Evolutionary conservation across 1,140 invertebrate genomes (phyloP).

Genomic region (Limonius californicus): DNA sequence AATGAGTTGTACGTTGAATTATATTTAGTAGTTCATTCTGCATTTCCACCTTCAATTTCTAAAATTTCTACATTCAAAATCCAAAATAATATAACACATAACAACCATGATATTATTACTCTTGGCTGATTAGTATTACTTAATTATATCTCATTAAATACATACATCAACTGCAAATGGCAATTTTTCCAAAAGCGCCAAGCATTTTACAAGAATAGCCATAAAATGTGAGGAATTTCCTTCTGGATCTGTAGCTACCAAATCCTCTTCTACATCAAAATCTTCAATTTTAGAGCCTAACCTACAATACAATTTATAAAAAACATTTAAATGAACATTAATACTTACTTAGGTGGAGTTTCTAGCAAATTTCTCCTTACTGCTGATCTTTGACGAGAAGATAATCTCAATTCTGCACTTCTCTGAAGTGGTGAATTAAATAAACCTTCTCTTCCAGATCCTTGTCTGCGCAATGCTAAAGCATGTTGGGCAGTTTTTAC

Average conservation of each 20-base stretch:
- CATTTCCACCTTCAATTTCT: slow-evolving; percentile 78
- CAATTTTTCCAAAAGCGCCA: slow-evolving; percentile 79
- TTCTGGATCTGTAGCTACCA: slow-evolving; percentile 61
- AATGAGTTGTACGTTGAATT: slow-evolving; percentile 70
- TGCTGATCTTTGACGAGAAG: slow-evolving; percentile 49
- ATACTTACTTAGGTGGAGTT: slow-evolving; percentile 31
- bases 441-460: slow-evolving; percentile 54
- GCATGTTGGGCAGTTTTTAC: slow-evolving; percentile 59
- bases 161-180: slow-evolving; percentile 78
- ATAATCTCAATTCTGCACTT: slow-evolving; percentile 52
- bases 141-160: neutral
- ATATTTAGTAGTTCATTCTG: slow-evolving; percentile 75
- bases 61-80: no score
- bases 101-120: no score
- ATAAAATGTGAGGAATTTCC: slow-evolving; percentile 69
- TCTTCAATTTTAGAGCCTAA: slow-evolving; percentile 24
- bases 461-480: slow-evolving; percentile 56
- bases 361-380: slow-evolving; percentile 49
- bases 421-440: slow-evolving; percentile 52
- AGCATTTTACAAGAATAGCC: slow-evolving; percentile 79
- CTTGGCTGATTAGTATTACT: neutral
- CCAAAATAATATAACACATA: no score
- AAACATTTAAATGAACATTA: neutral
- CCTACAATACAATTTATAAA: neutral
- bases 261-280: slow-evolving; percentile 59